Base-by-base conservation (phyloP, 2,797 vertebrate genomes). In the Clarias fuscus region DNA sequence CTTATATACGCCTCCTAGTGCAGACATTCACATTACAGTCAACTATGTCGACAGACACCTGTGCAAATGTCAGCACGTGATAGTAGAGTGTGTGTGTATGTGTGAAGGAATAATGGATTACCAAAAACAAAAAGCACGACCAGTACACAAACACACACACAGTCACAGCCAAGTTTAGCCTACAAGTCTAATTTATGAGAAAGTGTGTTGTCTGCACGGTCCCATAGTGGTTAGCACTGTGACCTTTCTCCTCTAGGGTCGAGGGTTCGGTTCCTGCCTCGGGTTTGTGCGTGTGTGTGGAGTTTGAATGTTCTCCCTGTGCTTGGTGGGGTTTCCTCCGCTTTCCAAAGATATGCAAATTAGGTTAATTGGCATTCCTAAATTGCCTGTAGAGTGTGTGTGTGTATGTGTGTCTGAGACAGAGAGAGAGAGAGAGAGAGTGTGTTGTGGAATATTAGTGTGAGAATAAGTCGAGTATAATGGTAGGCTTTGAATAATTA, bases 401-500 rank as follows among this genome's bases (percentile, higher is more conserved):
- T 86, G 61, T n/a, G 59, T 58, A 17, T 62, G 13, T 40, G 22
- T 65, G 64, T n/a, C n/a, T 65, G 33, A 33, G 33, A 30, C 1
- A 30, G 30, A 30, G 30, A 30, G 30, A 30, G 30, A 30, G 33
- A 33, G 33, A 33, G 33, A 33, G 33, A 33, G 33, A 33, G 33
- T 17, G 13, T 0, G 13, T 43, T 64, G 8, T 64, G 77, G 11
- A 33, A 80, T 56, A 37, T 76, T 43, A 58, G 43, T 83, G 70
- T 59, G 58, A n/a, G 68, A 82, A 59, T 76, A 22, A 53, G 20
- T 30, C 37, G n/a, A 27, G 84, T 43, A 33, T 53, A 59, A 37
- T 65, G 53, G 62, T 61, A 27, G 84, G 84, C 7, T n/a, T 61
- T 67, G n/a, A 61, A 64, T 80, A 65, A 76, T 76, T 61, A 80